Evolutionary conservation across 1,140 invertebrate genomes (phyloP).

Genomic region (Eubasilissa regina): DNA sequence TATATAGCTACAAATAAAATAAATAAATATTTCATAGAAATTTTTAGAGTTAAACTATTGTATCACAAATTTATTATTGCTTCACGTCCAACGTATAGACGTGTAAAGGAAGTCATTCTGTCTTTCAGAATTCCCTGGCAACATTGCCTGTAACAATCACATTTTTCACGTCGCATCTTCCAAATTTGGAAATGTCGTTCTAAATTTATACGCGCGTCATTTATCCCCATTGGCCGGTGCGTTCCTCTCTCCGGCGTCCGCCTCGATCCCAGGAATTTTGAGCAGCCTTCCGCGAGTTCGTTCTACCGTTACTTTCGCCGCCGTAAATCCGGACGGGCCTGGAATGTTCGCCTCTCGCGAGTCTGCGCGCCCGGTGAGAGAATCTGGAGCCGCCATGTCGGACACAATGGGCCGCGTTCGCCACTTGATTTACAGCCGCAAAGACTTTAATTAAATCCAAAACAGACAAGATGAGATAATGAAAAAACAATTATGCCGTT

Average conservation of each 20-base stretch:
- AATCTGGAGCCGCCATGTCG: slow-evolving; percentile 11
- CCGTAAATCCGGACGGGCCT: slow-evolving; percentile 14
- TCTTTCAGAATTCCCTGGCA: no score
- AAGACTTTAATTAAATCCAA: no score
- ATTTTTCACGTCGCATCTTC: background rate
- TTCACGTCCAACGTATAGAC: no score
- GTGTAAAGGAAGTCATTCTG: no score
- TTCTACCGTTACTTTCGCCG: slow-evolving; percentile 25
- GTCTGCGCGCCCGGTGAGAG: slow-evolving; percentile 23
- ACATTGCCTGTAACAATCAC: no score
- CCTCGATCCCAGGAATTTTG: slow-evolving; percentile 24
- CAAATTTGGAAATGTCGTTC: background rate
- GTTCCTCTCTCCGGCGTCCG: slow-evolving; percentile 28
- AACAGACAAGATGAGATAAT: no score
- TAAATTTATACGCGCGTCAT: background rate
- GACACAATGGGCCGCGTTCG: background rate
- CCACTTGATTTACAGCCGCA: no score
- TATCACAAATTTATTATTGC: no score
- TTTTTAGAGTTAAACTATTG: no score
- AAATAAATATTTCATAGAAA: no score
- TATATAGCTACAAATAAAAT: no score
- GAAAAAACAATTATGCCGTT: no score
- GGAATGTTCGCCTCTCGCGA: slow-evolving; percentile 25
- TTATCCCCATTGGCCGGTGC: slow-evolving; percentile 5
- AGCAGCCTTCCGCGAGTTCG: slow-evolving; percentile 35